Evolutionary conservation across 2,113 vertebrate species (phyloP).

Genomic region (human (Homo sapiens)): GRCh38 chr22:28756501-28757000

Average conservation of each 20-base stretch:
- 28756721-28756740: neutral
- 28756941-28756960: neutral
- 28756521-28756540: too few relatives aligned
- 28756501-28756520: too few relatives aligned
- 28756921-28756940: neutral
- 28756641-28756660: neutral
- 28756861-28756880: neutral
- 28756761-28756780: neutral
- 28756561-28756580: too few relatives aligned
- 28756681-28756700: neutral
- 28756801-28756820: neutral
- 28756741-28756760: neutral
- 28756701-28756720: neutral
- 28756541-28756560: too few relatives aligned
- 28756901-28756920: neutral
- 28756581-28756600: too few relatives aligned
- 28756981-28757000: neutral
- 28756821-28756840: neutral
- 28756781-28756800: too few relatives aligned
- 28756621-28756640: neutral
- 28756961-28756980: neutral
- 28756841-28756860: slow-evolving; percentile 2
- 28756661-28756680: neutral
- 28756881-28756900: neutral
- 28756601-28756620: neutral